These are phyloP conservation scores for Clamator glandarius DNA, from an alignment of 2,797 vertebrate species.

Conservation along the genomic window DNA sequence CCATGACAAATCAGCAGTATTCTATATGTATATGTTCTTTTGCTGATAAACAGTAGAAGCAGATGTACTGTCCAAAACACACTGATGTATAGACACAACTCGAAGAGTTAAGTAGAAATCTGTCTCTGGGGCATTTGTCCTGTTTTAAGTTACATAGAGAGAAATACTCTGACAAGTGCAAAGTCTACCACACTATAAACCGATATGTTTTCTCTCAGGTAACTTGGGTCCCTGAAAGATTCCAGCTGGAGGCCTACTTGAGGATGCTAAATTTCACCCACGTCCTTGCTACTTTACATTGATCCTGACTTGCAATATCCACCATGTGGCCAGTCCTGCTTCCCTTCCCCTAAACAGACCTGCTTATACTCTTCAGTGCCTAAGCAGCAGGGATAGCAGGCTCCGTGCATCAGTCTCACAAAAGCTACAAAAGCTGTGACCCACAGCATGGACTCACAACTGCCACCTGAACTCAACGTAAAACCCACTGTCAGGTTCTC, in stretches of 20 bases:
- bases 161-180: not conserved
- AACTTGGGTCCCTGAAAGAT: not conserved
- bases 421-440: not conserved
- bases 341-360: not conserved
- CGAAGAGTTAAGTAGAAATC: not conserved
- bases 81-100: rapidly evolving
- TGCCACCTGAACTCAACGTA: not conserved
- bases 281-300: not conserved
- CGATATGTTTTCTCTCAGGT: not conserved
- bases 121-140: not conserved
- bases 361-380: not conserved
- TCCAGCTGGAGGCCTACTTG: not conserved
- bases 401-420: not conserved
- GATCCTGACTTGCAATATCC: not conserved
- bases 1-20: not conserved
- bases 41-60: not conserved
- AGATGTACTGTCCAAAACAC: not conserved
- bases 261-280: not conserved
- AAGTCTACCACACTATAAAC: not conserved
- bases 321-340: rapidly evolving
- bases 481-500: not conserved
- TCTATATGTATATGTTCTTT: not conserved
- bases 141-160: not conserved
- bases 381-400: not conserved
- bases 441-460: not conserved